These are phyloP conservation scores for Martes martes DNA, from an alignment of 2,113 vertebrate species.

Conservation along the genomic window DNA sequence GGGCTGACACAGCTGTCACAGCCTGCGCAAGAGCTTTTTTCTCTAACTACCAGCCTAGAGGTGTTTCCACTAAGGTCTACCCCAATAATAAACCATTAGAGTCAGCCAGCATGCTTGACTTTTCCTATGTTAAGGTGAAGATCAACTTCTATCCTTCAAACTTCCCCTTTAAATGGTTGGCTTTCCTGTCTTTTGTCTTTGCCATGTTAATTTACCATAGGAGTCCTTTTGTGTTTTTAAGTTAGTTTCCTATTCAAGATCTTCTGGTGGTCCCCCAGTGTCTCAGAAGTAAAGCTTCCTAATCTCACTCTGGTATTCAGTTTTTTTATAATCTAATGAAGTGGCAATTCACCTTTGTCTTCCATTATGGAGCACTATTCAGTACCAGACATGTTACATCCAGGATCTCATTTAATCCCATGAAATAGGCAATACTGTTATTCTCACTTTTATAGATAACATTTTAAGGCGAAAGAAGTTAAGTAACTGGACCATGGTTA, in stretches of 20 bases:
- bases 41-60: background rate
- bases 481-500: background rate
- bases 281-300: background rate
- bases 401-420: background rate
- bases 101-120: background rate
- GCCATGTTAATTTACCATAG: background rate
- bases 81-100: background rate
- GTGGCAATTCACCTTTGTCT: background rate
- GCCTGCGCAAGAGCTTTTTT: background rate
- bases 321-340: background rate
- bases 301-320: background rate
- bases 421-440: background rate
- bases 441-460: background rate
- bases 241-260: background rate
- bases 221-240: background rate
- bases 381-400: background rate
- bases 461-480: background rate
- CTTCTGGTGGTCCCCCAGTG: accelerated
- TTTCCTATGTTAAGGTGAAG: background rate
- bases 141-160: background rate
- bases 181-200: background rate
- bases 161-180: background rate
- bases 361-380: background rate
- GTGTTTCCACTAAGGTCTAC: background rate
- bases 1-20: background rate